These are phyloP conservation scores for Salmo trutta DNA, from an alignment of 2,797 vertebrate species.

Conservation along the genomic window DNA sequence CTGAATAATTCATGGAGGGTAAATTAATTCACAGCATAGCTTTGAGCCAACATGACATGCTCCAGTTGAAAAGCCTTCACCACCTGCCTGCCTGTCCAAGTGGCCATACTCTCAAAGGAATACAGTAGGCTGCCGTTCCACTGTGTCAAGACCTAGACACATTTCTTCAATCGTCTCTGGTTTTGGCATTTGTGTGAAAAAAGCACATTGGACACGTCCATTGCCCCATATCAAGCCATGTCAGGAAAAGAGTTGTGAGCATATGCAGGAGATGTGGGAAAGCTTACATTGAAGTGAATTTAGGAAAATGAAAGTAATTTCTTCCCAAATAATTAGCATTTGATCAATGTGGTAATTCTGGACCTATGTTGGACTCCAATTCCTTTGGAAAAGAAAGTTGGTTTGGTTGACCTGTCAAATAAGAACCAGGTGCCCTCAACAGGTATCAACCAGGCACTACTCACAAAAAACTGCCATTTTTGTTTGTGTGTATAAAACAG, in stretches of 20 bases:
- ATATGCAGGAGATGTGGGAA: not conserved
- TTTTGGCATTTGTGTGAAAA: not conserved
- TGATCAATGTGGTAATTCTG: not conserved
- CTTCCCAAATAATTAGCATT: not conserved
- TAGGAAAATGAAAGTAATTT: not conserved
- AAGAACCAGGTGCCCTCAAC: not conserved
- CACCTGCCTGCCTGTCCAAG: constrained; percentile 34
- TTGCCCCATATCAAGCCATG: not conserved
- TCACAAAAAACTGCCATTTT: not conserved
- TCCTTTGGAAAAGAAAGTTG: not conserved
- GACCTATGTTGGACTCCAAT: not conserved
- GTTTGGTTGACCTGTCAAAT: too few relatives aligned
- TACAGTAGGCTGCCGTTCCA: constrained; percentile 19
- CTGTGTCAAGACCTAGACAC: constrained; percentile 20
- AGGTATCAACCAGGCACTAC: not conserved
- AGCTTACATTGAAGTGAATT: not conserved
- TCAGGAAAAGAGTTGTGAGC: not conserved
- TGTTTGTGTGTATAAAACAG: not conserved
- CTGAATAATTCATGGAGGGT: constrained; percentile 52
- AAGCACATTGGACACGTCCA: not conserved
- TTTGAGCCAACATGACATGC: constrained; percentile 50
- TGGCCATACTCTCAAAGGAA: constrained; percentile 14
- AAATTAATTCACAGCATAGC: constrained; percentile 50
- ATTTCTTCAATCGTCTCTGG: not conserved
- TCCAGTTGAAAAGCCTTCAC: constrained; percentile 33